These are phyloP conservation scores for Fringilla coelebs DNA, from an alignment of 2,797 vertebrate species.

Conservation along the genomic window DNA sequence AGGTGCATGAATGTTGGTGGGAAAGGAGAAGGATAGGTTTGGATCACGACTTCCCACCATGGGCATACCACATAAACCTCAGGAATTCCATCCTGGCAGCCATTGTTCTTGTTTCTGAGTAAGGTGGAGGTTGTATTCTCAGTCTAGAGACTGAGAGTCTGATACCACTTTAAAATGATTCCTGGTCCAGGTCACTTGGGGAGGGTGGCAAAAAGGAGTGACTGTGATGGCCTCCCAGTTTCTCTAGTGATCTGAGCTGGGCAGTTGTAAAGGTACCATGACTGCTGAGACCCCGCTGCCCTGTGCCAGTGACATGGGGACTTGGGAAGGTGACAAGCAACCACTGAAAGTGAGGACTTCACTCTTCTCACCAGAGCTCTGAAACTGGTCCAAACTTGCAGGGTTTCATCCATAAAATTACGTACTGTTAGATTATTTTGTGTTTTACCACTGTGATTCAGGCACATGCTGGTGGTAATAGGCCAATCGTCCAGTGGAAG, in stretches of 20 bases:
- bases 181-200: background rate
- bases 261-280: background rate
- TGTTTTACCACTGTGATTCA: background rate
- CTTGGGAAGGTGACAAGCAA: background rate
- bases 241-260: background rate
- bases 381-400: background rate
- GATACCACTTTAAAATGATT: background rate
- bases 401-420: background rate
- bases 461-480: background rate
- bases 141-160: background rate
- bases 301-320: background rate
- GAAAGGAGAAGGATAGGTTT: background rate
- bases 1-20: background rate
- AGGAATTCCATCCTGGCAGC: background rate
- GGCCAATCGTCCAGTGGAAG: background rate
- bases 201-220: background rate
- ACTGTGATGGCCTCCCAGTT: background rate
- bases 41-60: background rate
- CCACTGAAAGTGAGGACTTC: background rate
- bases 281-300: background rate
- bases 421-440: background rate
- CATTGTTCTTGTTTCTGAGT: background rate
- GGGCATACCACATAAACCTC: background rate
- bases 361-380: background rate
- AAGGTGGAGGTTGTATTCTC: background rate